Conservation (phyloP, 2,797 vertebrate genomes). For the Pelobates cultripes region DNA sequence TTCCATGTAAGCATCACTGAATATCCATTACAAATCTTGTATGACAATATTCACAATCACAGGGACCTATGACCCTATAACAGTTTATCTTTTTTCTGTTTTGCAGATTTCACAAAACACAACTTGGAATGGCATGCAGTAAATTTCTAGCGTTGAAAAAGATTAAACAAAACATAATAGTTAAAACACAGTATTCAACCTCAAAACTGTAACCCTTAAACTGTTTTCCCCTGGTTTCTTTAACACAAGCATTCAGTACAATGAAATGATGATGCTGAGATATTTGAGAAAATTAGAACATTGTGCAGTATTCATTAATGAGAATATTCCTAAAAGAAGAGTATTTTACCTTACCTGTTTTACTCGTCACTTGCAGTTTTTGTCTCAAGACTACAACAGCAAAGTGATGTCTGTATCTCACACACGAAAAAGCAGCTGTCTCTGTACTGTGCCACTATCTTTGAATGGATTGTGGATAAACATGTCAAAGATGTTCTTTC, state of each 20-base stretch:
- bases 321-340: too few species aligned
- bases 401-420: slow-evolving; percentile 60
- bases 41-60: slow-evolving; percentile 2
- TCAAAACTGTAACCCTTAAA: too few species aligned
- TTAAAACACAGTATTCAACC: not conserved
- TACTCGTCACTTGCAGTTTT: slow-evolving; percentile 54
- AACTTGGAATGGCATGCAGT: not conserved
- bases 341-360: slow-evolving; percentile 58
- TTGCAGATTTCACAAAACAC: slow-evolving; percentile 9
- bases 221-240: too few species aligned
- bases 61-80: slow-evolving; percentile 11
- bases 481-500: slow-evolving; percentile 47
- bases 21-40: not conserved
- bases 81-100: slow-evolving; percentile 9
- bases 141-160: not conserved
- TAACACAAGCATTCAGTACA: too few species aligned
- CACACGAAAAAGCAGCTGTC: slow-evolving; percentile 59
- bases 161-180: not conserved
- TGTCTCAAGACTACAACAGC: slow-evolving; percentile 58
- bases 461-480: slow-evolving; percentile 60
- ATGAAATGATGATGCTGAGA: too few species aligned
- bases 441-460: slow-evolving; percentile 56
- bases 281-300: too few species aligned
- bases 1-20: not conserved
- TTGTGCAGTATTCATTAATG: too few species aligned